These are phyloP conservation scores for Crotalus helleri DNA, from an alignment of 2,113 vertebrate genomes.

Conservation along the genomic window DNA sequence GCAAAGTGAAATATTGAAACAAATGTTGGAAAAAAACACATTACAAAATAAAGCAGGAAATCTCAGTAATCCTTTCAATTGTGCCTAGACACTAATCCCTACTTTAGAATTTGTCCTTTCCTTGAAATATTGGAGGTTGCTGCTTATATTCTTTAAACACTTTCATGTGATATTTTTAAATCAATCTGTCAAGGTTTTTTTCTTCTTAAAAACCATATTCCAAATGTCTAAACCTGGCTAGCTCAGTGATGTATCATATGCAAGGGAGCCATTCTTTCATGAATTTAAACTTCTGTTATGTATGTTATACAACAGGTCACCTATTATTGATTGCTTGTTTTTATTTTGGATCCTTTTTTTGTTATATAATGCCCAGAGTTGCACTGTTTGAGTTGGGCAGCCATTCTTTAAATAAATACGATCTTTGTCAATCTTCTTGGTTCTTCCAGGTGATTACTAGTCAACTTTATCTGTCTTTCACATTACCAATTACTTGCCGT, in stretches of 20 bases:
- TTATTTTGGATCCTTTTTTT: neutral
- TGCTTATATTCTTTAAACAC: neutral
- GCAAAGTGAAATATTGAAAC: neutral
- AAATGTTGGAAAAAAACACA: neutral
- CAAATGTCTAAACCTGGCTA: neutral
- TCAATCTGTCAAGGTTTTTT: neutral
- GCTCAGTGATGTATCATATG: neutral
- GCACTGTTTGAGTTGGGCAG: neutral
- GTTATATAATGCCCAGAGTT: neutral
- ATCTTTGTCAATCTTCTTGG: neutral
- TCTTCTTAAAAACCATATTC: neutral
- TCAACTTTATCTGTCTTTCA: neutral
- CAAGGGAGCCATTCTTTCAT: neutral
- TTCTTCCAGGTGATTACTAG: neutral
- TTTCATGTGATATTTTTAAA: neutral
- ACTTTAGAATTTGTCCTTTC: neutral
- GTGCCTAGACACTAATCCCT: neutral
- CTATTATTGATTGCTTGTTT: neutral
- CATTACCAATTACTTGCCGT: neutral
- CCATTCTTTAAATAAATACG: neutral
- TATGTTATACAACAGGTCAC: neutral
- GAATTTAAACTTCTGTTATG: neutral
- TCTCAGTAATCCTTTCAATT: neutral
- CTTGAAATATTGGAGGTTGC: neutral
- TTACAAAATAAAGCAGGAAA: neutral